Conservation (phyloP, 2,113 vertebrate genomes). For the Petromus typicus region DNA sequence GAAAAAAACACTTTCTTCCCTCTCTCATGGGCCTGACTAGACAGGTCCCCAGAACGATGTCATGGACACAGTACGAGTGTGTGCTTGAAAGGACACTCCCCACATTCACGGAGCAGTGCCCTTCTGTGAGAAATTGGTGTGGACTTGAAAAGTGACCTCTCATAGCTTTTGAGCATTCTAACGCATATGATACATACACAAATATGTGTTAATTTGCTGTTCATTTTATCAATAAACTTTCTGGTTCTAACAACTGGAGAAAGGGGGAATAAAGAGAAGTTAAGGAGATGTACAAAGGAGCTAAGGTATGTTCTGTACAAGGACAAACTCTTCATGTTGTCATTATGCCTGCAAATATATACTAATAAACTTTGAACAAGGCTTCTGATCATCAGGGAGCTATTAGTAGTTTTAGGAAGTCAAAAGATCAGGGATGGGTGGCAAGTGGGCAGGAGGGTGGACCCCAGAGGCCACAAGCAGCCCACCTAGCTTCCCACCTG, state of each 20-base stretch:
- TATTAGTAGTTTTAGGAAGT: neutral
- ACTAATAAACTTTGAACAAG: neutral
- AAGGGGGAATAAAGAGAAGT: neutral
- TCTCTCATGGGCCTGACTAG: neutral
- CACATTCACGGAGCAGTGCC: neutral
- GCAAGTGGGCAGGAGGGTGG: rapidly evolving
- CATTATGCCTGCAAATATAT: neutral
- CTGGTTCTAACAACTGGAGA: neutral
- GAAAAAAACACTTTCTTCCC: neutral
- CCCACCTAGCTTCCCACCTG: neutral
- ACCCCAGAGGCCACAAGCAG: neutral
- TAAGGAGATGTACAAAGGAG: neutral
- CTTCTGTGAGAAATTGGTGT: neutral
- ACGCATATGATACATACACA: neutral
- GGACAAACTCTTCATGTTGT: neutral
- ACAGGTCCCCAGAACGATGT: neutral
- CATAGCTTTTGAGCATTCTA: neutral
- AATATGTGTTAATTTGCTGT: neutral
- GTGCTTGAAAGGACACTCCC: too few relatives aligned
- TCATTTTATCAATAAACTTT: neutral
- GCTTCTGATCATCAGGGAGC: neutral
- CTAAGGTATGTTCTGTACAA: neutral
- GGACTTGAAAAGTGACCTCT: neutral
- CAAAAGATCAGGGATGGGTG: neutral
- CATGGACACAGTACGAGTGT: neutral